Base-by-base conservation (phyloP, 1,140 invertebrate species). In the Aphaenogaster rudis region DNA sequence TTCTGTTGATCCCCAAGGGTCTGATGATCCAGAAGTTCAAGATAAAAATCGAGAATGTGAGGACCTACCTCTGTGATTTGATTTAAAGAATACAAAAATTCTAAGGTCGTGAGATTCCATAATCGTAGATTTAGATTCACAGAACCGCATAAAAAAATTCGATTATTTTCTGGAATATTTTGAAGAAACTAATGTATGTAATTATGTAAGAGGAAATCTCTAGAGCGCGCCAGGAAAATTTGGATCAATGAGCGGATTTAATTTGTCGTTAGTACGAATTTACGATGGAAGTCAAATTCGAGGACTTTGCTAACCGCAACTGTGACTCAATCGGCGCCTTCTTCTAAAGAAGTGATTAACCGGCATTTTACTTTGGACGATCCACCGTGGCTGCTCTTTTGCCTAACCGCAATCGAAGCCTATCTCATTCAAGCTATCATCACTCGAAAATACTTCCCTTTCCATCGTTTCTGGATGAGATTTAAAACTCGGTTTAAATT, bases 351-450 rank as follows among this genome's bases (percentile, higher is more conserved):
- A 42, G 5, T 9, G 3, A 39, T 59, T 81, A 36, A 57, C 52
- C 52, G 57, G 36, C 36, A n/a, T 33, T 57, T 71, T 42, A 81
- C 33, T 57, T 54, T 59, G 39, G 13, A 69, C 17, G 11, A 71
- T 57, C 5, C 63, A 45, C 15, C 15, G 28, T 28, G 11, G 21
- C n/a, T 33, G 13, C 17, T 64, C 17, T 66, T 63, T 64, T 50
- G 28, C 45, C n/a, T 79, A 71, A 81, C 50, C 21, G 33, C 48
- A 80, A 54, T 66, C 13, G 2, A 81, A 54, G 48, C 3, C 8
- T 36, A 54, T 28, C 52, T 59, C 17, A 45, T 45, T 52, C 66
- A 59, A 81, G 5, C 15, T n/a, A 45, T 45, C 15, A 1, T 15
- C 33, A 69, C 36, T 45, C 21, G 11, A 71, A 45, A 57, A 11